phyloP scores from a whole-genome alignment of 2,113 vertebrate genomes.

The Python bivittatus region DNA sequence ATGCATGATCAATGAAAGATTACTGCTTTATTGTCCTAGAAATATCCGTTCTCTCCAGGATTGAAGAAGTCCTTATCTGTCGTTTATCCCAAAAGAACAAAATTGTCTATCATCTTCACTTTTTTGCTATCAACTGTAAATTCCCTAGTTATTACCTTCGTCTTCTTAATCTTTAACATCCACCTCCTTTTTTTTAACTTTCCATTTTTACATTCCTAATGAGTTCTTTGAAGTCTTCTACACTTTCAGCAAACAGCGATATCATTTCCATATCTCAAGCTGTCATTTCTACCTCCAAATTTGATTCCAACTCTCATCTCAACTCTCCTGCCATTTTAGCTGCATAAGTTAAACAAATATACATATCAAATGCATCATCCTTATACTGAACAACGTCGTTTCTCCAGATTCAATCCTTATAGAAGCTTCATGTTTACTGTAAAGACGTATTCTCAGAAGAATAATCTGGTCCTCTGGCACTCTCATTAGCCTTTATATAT shows the following conservation, averaged over 20 bases:
- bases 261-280: neutral
- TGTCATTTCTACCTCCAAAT: neutral
- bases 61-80: too few species aligned
- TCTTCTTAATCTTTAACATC: neutral
- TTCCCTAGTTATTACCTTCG: neutral
- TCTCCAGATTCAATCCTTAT: neutral
- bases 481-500: neutral
- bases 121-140: too few species aligned
- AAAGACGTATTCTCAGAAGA: neutral
- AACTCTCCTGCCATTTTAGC: neutral
- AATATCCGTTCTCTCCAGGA: too few species aligned
- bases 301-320: neutral
- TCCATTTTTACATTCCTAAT: neutral
- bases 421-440: neutral
- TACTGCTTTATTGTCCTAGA: too few species aligned
- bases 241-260: neutral
- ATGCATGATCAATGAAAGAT: too few species aligned
- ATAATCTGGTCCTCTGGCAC: neutral
- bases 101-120: too few species aligned
- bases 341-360: neutral
- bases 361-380: neutral
- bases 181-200: neutral
- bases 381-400: neutral
- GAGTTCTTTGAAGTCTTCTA: neutral
- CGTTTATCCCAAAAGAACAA: too few species aligned